Conservation (phyloP, 2,888 invertebrate genomes). For the Mycogona germanica region DNA sequence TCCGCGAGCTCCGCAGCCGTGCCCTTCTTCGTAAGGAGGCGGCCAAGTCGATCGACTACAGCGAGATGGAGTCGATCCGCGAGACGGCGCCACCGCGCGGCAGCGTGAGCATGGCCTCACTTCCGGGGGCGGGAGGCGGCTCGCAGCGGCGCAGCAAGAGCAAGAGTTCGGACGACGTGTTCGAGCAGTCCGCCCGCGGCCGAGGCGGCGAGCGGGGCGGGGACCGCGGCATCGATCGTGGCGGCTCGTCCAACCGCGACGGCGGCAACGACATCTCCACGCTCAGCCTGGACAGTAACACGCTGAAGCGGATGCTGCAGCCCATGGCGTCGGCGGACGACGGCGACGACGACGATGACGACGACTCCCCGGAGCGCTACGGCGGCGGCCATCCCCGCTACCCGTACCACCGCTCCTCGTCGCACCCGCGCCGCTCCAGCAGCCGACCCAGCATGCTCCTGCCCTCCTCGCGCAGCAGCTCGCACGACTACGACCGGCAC, state of each 20-base stretch:
- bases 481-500: conserved; percentile 21
- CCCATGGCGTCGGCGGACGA: conserved; percentile 65
- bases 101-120: too few species aligned
- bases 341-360: conserved; percentile 45
- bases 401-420: conserved; percentile 8
- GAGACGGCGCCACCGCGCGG: conserved; percentile 24
- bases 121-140: too few species aligned
- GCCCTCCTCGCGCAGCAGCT: conserved; percentile 17
- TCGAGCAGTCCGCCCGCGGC: conserved; percentile 12
- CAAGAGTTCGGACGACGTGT: conserved; percentile 83
- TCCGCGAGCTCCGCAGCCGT: conserved; percentile 14
- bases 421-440: conserved; percentile 15
- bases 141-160: conserved; percentile 48
- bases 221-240: too few species aligned
- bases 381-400: conserved; percentile 3
- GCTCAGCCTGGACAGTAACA: conserved; percentile 57
- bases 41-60: conserved; percentile 43
- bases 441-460: conserved; percentile 5
- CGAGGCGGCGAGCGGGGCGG: too few species aligned
- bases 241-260: conserved; percentile 27
- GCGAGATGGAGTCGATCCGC: conserved; percentile 36
- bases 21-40: conserved; percentile 25
- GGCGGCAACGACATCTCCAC: conserved; percentile 25
- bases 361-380: conserved; percentile 4
- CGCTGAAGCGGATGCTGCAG: conserved; percentile 85